Conservation (phyloP, 2,113 vertebrate genomes). For the Spilogale gracilis region DNA sequence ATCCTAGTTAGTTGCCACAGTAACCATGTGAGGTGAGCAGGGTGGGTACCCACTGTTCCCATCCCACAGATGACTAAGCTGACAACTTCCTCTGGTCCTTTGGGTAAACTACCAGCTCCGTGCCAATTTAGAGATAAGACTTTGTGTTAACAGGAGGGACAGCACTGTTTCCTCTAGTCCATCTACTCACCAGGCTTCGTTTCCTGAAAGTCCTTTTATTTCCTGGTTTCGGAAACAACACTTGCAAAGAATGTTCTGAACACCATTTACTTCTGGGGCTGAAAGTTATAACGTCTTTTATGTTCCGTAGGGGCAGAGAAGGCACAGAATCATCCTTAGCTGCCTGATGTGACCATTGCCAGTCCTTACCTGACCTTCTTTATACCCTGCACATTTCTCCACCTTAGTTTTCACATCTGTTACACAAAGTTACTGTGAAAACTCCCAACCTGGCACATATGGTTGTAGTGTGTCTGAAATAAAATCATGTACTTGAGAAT, state of each 20-base stretch:
- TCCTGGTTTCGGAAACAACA: constrained; percentile 7
- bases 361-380: neutral
- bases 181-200: neutral
- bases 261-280: neutral
- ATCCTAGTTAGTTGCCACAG: no score
- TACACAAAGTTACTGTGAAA: neutral
- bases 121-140: neutral
- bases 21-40: neutral
- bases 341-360: neutral
- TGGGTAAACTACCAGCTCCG: neutral
- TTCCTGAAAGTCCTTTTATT: constrained; percentile 13
- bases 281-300: neutral
- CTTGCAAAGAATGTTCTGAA: neutral
- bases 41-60: neutral
- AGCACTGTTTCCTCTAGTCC: neutral
- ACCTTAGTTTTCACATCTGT: neutral
- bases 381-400: neutral
- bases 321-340: neutral
- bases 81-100: neutral
- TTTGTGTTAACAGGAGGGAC: neutral
- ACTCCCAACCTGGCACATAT: neutral
- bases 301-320: neutral
- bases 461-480: neutral
- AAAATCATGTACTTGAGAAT: neutral
- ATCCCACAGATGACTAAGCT: neutral